These are phyloP conservation scores for Coranthus polyacanthus DNA, from an alignment of 2,797 vertebrate species.

Conservation along the genomic window DNA sequence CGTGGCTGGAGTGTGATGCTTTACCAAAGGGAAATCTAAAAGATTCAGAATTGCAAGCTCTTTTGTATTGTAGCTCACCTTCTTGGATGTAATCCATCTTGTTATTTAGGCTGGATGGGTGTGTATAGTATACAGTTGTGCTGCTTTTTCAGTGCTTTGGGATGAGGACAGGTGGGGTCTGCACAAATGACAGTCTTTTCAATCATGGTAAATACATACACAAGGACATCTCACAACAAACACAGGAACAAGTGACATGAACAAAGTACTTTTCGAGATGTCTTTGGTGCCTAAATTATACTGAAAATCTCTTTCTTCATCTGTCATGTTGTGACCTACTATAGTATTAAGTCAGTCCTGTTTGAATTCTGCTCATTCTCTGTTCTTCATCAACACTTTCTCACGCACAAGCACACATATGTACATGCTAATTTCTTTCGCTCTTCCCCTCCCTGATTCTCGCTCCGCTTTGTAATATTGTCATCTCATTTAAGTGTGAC, in stretches of 20 bases:
- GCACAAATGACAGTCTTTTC: too few relatives aligned
- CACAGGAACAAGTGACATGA: conserved; percentile 19
- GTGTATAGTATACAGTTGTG: conserved; percentile 10
- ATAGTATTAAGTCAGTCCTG: conserved; percentile 2
- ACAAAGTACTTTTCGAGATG: too few relatives aligned
- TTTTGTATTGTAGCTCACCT: conserved; percentile 42
- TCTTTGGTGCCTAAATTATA: conserved; percentile 1
- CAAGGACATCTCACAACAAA: conserved; percentile 8
- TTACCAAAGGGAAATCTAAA: conserved; percentile 34
- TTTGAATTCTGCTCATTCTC: conserved; percentile 28
- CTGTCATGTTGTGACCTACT: conserved; percentile 16
- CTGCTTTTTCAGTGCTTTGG: background rate
- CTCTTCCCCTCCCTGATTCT: conserved; percentile 6
- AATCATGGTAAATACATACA: background rate
- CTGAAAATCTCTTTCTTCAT: too few relatives aligned
- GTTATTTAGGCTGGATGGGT: conserved; percentile 11
- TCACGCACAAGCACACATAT: conserved; percentile 12
- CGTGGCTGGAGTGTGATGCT: background rate
- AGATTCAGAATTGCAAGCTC: conserved; percentile 1
- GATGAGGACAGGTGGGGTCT: background rate
- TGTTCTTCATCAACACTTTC: conserved; percentile 6
- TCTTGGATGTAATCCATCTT: conserved; percentile 18
- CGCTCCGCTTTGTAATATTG: conserved; percentile 21
- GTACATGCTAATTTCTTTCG: conserved; percentile 36
- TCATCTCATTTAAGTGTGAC: conserved; percentile 33